phyloP scores from a whole-genome alignment of 2,888 invertebrate species.

The Perdita meconis region DNA sequence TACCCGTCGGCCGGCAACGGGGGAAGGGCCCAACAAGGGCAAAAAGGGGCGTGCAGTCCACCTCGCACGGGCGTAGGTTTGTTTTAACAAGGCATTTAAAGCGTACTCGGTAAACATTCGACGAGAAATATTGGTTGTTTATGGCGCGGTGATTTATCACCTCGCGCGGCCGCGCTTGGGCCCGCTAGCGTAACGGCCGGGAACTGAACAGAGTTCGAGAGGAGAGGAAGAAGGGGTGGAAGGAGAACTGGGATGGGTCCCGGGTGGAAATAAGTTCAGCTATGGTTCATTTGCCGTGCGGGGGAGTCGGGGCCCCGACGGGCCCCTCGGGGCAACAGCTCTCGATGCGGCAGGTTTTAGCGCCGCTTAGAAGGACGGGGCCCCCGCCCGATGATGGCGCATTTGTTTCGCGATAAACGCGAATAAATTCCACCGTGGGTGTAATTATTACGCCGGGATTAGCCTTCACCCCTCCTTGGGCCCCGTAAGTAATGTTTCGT shows the following conservation, averaged over 20 bases:
- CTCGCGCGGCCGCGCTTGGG: slow-evolving; percentile 72
- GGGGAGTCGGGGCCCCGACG: slow-evolving; percentile 50
- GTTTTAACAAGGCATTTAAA: slow-evolving; percentile 85
- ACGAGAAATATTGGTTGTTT: slow-evolving; percentile 84
- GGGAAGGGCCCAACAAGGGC: slow-evolving; percentile 19
- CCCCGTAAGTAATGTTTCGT: slow-evolving; percentile 49
- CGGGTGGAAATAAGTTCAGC: slow-evolving; percentile 76
- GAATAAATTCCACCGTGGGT: slow-evolving; percentile 67
- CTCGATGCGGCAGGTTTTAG: slow-evolving; percentile 58
- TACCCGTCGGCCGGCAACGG: slow-evolving; percentile 65
- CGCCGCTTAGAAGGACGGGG: slow-evolving; percentile 67
- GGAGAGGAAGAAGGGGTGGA: slow-evolving; percentile 43
- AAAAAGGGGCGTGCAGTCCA: slow-evolving; percentile 62
- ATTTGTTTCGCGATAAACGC: slow-evolving; percentile 66
- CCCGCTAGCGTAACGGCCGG: slow-evolving; percentile 65
- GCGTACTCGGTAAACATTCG: slow-evolving; percentile 84
- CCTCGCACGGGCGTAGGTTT: slow-evolving; percentile 82
- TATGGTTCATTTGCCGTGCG: slow-evolving; percentile 70
- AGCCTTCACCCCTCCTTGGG: slow-evolving; percentile 1
- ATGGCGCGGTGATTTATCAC: slow-evolving; percentile 83
- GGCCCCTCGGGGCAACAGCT: slow-evolving; percentile 39
- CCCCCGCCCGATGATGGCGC: slow-evolving; percentile 45
- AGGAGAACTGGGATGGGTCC: slow-evolving; percentile 58
- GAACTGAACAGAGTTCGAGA: slow-evolving; percentile 28
- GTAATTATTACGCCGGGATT: slow-evolving; percentile 58